phyloP scores from a whole-genome alignment of 2,888 invertebrate genomes.

The Synergus umbraculus region DNA sequence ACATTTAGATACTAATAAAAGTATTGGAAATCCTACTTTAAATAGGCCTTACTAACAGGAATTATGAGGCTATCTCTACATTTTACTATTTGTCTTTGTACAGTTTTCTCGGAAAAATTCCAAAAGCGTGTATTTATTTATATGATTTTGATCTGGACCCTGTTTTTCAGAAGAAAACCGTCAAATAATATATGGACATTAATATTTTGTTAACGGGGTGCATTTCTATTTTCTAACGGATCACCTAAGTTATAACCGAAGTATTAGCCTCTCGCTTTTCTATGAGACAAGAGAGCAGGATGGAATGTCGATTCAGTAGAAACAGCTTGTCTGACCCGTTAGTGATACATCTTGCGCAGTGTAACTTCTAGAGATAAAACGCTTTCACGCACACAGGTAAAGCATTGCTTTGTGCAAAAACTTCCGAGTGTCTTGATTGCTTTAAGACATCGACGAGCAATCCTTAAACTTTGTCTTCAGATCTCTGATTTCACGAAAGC shows the following conservation, averaged over 20 bases:
- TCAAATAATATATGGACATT: not conserved
- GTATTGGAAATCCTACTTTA: not conserved
- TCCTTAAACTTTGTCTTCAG: not conserved
- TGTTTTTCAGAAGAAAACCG: no score
- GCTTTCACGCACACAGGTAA: not conserved
- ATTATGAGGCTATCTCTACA: no score
- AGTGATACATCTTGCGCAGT: constrained; percentile 15
- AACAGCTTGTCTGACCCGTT: constrained; percentile 36
- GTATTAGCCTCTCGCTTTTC: constrained; percentile 30
- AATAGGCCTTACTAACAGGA: not conserved
- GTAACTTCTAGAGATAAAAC: constrained; percentile 3
- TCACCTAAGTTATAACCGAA: constrained; percentile 15
- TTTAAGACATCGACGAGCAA: not conserved
- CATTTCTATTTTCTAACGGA: constrained; percentile 33
- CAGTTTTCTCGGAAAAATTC: no score
- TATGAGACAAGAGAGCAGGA: constrained; percentile 16
- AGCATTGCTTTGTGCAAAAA: not conserved
- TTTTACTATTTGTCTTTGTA: no score
- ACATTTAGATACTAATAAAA: not conserved
- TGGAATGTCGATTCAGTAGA: constrained; percentile 33
- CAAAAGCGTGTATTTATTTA: no score
- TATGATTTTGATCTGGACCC: no score
- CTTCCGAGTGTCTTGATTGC: constrained; percentile 5
- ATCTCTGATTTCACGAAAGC: not conserved
- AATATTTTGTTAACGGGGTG: constrained; percentile 26